Conservation (phyloP, 1,140 invertebrate genomes). For the Phenacoccus solenopsis region DNA sequence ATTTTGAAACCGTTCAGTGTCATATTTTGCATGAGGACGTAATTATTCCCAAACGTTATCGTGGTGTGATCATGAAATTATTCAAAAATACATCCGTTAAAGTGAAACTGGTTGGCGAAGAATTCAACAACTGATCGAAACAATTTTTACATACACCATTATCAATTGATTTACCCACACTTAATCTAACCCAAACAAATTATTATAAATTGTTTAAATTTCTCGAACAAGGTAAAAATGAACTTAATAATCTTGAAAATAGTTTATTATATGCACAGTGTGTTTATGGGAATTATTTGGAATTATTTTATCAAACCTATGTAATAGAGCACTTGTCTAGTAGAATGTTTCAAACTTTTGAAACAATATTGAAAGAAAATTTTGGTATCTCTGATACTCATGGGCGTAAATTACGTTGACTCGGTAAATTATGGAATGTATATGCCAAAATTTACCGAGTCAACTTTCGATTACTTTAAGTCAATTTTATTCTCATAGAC, state of each 20-base stretch:
- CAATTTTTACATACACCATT: background rate
- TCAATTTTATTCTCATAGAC: background rate
- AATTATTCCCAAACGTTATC: background rate
- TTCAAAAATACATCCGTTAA: background rate
- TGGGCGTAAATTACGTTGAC: background rate
- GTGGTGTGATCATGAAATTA: background rate
- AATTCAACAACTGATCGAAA: background rate
- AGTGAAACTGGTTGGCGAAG: background rate
- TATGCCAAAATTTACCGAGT: background rate
- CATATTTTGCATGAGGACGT: background rate
- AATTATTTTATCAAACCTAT: background rate
- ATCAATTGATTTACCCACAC: background rate
- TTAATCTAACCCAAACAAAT: background rate
- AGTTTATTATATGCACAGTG: background rate
- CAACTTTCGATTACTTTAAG: background rate
- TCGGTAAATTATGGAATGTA: background rate
- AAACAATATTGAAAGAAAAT: background rate
- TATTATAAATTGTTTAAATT: background rate
- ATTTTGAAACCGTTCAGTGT: background rate
- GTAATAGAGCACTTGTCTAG: background rate
- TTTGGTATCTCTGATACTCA: background rate
- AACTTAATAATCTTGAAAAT: background rate
- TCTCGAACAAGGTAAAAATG: background rate
- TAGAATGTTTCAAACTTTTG: background rate
- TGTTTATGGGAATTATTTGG: background rate